Percentiles rank a stretch among this genome's conserved stretches.
phyloP scores from a whole-genome alignment of 1,140 invertebrate species.

The Trichogramma pretiosum region DNA sequence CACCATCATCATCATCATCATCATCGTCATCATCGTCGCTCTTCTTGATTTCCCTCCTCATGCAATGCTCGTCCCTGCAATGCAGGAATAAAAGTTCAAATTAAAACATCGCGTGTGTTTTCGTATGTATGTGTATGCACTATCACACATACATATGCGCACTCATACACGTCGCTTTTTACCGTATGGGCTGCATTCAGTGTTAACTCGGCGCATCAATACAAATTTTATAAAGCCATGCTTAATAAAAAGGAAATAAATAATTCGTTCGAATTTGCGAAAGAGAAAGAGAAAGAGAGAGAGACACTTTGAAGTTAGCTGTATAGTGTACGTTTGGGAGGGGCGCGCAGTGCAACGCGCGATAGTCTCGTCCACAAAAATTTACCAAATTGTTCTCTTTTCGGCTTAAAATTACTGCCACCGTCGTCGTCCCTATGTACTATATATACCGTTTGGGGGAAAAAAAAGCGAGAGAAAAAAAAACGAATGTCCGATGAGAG shows the following conservation, averaged over 20 bases:
- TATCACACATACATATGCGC: no score
- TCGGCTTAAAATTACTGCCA: conserved; percentile 5
- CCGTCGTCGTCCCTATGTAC: not conserved
- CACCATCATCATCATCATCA: no score
- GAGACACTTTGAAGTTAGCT: not conserved
- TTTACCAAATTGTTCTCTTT: conserved; percentile 9
- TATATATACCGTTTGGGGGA: no score
- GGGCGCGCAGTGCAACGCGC: no score
- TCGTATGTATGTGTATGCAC: no score
- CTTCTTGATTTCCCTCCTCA: no score
- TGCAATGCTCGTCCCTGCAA: no score
- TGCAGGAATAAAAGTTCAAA: conserved; percentile 13
- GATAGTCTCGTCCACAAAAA: no score
- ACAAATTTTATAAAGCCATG: conserved; percentile 7
- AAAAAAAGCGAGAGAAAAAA: conserved; percentile 12
- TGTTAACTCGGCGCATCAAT: conserved; percentile 12
- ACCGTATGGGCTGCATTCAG: no score
- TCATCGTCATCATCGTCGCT: no score
- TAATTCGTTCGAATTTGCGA: conserved; percentile 12
- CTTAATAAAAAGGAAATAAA: conserved; percentile 13
- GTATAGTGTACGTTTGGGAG: not conserved
- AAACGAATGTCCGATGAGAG: conserved; percentile 6
- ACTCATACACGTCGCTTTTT: no score
- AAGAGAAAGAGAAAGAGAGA: no score
- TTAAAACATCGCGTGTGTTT: conserved; percentile 4